These are phyloP conservation scores for Phoeniculus purpureus DNA, from an alignment of 2,797 vertebrate species.

Conservation along the genomic window DNA sequence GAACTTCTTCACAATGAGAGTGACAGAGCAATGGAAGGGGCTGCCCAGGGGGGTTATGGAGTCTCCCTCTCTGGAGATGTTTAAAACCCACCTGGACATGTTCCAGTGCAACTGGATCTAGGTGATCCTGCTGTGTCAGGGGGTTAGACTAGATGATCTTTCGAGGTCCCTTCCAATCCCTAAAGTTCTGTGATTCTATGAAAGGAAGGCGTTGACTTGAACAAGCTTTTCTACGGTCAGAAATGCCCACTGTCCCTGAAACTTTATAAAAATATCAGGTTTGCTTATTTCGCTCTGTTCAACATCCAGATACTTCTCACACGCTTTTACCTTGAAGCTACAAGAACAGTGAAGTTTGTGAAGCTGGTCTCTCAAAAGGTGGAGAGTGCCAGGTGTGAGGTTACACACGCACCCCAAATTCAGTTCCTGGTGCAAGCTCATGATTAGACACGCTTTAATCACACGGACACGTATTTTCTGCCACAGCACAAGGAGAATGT, in stretches of 20 bases:
- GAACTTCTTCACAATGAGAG: too few species aligned
- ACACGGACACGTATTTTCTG: neutral
- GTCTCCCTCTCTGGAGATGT: too few species aligned
- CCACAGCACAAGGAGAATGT: neutral
- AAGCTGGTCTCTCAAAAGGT: constrained; percentile 15
- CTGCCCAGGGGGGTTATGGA: too few species aligned
- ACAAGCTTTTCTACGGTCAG: too few species aligned
- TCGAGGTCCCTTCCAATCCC: too few species aligned
- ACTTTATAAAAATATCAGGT: neutral
- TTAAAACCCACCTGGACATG: too few species aligned
- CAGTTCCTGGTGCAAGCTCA: neutral
- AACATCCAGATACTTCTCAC: neutral
- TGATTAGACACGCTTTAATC: constrained; percentile 30
- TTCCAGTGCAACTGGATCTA: too few species aligned
- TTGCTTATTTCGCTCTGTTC: neutral
- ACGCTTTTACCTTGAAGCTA: neutral
- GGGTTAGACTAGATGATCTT: too few species aligned
- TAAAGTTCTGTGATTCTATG: too few species aligned
- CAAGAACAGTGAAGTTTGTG: neutral
- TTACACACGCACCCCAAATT: constrained; percentile 20
- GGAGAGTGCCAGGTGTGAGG: neutral
- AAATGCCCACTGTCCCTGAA: too few species aligned
- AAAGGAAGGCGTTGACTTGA: neutral
- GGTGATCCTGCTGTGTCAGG: too few species aligned
- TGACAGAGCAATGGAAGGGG: too few species aligned